Evolutionary conservation across 2,797 vertebrate species (phyloP), one percentile per base, ranked within the genome.

Genomic region (Cryptoblepharus egeriae): DNA sequence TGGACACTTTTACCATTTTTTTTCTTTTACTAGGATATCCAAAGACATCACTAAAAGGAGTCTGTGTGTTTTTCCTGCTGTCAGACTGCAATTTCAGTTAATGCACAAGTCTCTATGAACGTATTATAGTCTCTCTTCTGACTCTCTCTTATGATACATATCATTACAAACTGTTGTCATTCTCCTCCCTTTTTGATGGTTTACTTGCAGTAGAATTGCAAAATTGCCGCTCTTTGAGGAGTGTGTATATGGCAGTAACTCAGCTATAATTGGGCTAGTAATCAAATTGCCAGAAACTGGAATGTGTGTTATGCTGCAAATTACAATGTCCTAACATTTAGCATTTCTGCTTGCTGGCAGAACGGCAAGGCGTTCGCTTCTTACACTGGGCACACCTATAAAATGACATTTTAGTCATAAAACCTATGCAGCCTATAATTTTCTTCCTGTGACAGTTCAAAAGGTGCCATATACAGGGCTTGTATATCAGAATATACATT

Each of bases 351-450:
- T 35, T 10, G 39, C 24, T 35, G 42, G 52, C n/a, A 45, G 10
- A 79, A 28, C 58, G 67, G 73, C 37, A 73, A 39, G 61, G 3
- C 32, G 64, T 65, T 81, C 39, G 20, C 55, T 68, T 76, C 26
- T 60, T 64, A 26, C 55, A 49, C 18, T 37, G 64, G 73, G 32
- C 55, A 5, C 37, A n/a, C 28, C 32, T 52, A 16, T 45, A 13
- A 69, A 45, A 83, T 32, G 5, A 42, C 35, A 39, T 39, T 22
- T 63, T 52, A 20, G 4, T 42, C 22, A 55, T 73, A 79, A 79
- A 79, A 83, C 30, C 55, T 57, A 45, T 12, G 16, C 18, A 24
- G 26, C 35, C 65, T 60, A 57, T 78, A 78, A 73, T 83, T 78
- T 77, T 60, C 7, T 67, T 83, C 24, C 22, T 58, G 52, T 57